phyloP scores from a whole-genome alignment of 2,888 invertebrate genomes.

The Fabriciana adippe region DNA sequence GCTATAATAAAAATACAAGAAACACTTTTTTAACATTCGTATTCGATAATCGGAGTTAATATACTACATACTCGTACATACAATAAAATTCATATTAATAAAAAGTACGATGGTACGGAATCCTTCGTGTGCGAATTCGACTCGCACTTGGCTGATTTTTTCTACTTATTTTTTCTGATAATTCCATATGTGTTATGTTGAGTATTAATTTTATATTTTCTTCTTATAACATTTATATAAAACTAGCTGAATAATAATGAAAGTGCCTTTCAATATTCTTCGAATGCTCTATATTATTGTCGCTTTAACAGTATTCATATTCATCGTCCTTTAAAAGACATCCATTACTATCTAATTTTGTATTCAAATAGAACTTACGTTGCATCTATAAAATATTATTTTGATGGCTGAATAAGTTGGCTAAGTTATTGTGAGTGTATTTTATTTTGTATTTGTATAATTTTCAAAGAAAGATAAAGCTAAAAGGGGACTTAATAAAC shows the following conservation, averaged over 20 bases:
- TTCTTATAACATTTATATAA: neutral
- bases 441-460: slow-evolving; percentile 3
- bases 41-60: too few relatives aligned
- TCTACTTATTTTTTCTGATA: neutral
- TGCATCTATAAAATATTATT: slow-evolving; percentile 24
- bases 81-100: too few relatives aligned
- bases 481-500: too few relatives aligned
- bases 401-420: neutral
- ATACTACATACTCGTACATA: neutral
- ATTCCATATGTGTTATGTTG: neutral
- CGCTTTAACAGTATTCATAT: slow-evolving; percentile 15
- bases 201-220: slow-evolving; percentile 5
- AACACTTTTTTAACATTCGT: too few relatives aligned
- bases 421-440: neutral
- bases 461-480: neutral
- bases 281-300: neutral
- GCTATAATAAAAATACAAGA: too few relatives aligned
- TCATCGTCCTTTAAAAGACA: slow-evolving; percentile 21
- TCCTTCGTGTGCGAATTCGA: too few relatives aligned
- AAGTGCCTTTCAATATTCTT: neutral
- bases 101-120: too few relatives aligned
- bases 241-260: too few relatives aligned
- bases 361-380: slow-evolving; percentile 20
- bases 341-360: slow-evolving; percentile 24
- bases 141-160: too few relatives aligned